Base-by-base conservation (phyloP, 2,888 invertebrate species). In the Ochropleura leucogaster region DNA sequence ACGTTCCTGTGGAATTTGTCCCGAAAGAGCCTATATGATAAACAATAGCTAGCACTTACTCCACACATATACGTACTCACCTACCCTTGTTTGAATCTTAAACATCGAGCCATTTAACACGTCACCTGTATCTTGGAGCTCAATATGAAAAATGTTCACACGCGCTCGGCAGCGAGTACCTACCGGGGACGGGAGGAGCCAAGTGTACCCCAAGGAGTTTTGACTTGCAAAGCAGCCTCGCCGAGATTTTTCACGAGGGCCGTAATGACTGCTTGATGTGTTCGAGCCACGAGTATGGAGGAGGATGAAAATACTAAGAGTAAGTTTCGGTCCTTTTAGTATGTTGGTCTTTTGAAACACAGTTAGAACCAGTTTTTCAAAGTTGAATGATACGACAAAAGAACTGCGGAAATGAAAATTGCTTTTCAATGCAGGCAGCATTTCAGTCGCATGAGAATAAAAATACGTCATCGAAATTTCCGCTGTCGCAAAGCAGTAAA, bases 241-340 rank as follows among this genome's bases (percentile, higher is more conserved):
- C 90, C 86, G 92, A 95, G 95, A 95, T 96, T 96, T 96, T 96
- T 95, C 95, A 92, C 92, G 86, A 93, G 95, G 95, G 95, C 91
- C 95, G 94, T 96, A 96, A 96, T 96, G 96, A 96, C 94, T 92
- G 90, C 94, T 95, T 95, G 94, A 95, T 96, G 94, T 93, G 93
- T 92, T 84, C 86, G 66, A 80, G 88, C 82, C 74, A 83, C 68
- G 69, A 75, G 82, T 86, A 83, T 92, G 87, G 92, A 94, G 79
- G 68, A 72, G 66, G 49, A 82, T 79, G 80, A 77, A 79, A 83
- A 63, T 64, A 60, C 75, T 73, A 72, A 67, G 62, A 70, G 44
- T 57, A 82, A 74, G 12, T 74, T 77, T 72, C 51, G 51, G 77
- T 77, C 53, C 68, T 64, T 65, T 30, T 62, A 49, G 12, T 18